Evolutionary conservation across 2,888 invertebrate species (phyloP), one percentile per base, ranked within the genome.

Genomic region (Syrphus vitripennis): DNA sequence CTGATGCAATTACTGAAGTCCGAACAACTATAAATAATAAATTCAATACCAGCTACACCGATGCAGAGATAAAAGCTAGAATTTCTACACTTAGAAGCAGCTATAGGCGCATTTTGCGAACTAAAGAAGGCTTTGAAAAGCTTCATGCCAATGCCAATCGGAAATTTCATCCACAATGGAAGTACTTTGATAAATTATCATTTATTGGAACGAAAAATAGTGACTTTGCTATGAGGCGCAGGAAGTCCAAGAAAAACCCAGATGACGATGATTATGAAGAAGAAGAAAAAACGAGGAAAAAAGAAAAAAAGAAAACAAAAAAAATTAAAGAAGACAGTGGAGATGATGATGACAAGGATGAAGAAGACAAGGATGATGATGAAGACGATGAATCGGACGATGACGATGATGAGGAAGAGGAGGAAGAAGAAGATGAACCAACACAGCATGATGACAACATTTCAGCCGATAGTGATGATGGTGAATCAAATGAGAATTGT

Each of bases 161-260:
- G n/a, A 83, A 67, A 57, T 83, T 83, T n/a, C 71, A 83, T 21
- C 77, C 82, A 5, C 77, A 83, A 34, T 59, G 77, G 50, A 77
- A 72, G 61, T 83, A 83, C 37, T 83, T 77, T 24, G 72, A 83
- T 21, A 72, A 72, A n/a, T 65, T 83, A 45, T 42, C 82, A 31
- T 83, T 83, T 57, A 83, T 83, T 14, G 77, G 84, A 3, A 61
- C 67, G 7, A 80, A 57, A 7, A 76, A 76, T 14, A 72, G 61
- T 61, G 84, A 76, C 9, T 80, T 84, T 12, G 48, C 65, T 9
- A 59, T 80, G 9, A 69, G 67, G 10, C 84, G 80, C 10, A 16
- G 53, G 7, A 67, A 37, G 14, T 24, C 67, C 0, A 50, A 24
- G 10, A 67, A 50, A 48, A 45, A 31, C 7, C 34, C 65, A 70